Evolutionary conservation across 35 echinoderm and acorn worm genomes (phyloP).

Genomic region (Apostichopus californicus): DNA sequence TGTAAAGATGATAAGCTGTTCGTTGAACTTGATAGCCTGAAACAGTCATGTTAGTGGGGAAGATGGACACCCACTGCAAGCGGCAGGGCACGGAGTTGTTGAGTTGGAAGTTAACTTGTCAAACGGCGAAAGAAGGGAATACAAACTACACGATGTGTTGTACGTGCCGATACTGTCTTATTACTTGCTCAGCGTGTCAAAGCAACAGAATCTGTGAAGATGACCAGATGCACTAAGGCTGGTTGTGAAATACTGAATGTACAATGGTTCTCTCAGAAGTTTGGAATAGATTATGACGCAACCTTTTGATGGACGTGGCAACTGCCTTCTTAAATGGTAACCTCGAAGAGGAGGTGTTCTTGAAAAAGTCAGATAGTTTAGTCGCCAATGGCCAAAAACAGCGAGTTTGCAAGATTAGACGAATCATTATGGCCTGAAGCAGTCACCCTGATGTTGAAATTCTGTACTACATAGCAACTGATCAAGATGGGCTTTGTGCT

Average conservation of each 20-base stretch:
- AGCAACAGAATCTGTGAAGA: constrained; percentile 12
- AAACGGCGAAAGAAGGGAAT: constrained; percentile 12
- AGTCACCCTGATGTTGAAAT: background rate
- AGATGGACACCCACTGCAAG: constrained; percentile 10
- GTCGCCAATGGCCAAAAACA: background rate
- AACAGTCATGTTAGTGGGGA: background rate
- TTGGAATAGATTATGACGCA: constrained; percentile 13
- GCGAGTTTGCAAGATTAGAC: background rate
- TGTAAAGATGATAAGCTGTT: constrained; percentile 36
- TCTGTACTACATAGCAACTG: background rate
- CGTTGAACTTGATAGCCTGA: constrained; percentile 5
- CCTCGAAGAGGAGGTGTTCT: background rate
- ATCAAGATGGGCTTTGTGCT: background rate
- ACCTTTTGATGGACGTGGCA: background rate
- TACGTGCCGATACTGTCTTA: background rate
- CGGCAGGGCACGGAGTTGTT: background rate
- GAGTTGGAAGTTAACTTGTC: background rate
- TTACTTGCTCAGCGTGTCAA: constrained; percentile 29
- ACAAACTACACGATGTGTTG: constrained; percentile 1
- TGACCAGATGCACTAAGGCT: background rate
- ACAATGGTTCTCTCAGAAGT: constrained; percentile 10
- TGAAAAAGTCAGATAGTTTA: background rate
- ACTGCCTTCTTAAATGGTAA: background rate
- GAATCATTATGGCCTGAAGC: background rate
- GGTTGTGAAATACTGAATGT: background rate